These are phyloP conservation scores for Drosophila hydei DNA, from an alignment of 1,140 invertebrate genomes.

Conservation along the genomic window DNA sequence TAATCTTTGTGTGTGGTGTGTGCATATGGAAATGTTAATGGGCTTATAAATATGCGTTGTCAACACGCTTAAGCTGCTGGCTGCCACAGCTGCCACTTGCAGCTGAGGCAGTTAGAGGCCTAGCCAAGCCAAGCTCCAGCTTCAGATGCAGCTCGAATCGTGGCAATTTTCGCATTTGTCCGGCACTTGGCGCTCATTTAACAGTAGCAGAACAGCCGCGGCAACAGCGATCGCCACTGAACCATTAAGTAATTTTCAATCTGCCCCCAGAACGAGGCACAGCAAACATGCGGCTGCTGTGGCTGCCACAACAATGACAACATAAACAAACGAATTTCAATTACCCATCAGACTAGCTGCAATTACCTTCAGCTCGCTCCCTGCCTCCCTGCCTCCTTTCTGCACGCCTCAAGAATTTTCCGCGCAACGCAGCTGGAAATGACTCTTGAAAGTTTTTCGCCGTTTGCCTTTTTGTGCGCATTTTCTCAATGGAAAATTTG, in stretches of 20 bases:
- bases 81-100: constrained; percentile 2
- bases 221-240: constrained; percentile 69
- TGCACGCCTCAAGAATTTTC: constrained; percentile 38
- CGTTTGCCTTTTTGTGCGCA: neutral
- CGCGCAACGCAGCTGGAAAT: constrained; percentile 33
- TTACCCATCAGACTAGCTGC: constrained; percentile 63
- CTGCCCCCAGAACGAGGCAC: constrained; percentile 44
- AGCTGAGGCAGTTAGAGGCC: too few relatives aligned
- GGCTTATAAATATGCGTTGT: constrained; percentile 9
- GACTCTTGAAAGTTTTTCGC: constrained; percentile 57
- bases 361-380: constrained; percentile 50
- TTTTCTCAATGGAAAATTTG: constrained; percentile 67
- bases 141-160: neutral
- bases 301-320: constrained; percentile 71
- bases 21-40: neutral
- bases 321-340: constrained; percentile 82
- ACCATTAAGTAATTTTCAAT: constrained; percentile 83
- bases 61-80: neutral
- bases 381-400: neutral
- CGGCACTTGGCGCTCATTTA: constrained; percentile 70
- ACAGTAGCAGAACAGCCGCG: constrained; percentile 55
- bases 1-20: neutral
- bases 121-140: neutral
- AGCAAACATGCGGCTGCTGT: constrained; percentile 20
- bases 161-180: constrained; percentile 71